Conservation (phyloP, 2,797 vertebrate genomes). For the Mus spretus region DNA sequence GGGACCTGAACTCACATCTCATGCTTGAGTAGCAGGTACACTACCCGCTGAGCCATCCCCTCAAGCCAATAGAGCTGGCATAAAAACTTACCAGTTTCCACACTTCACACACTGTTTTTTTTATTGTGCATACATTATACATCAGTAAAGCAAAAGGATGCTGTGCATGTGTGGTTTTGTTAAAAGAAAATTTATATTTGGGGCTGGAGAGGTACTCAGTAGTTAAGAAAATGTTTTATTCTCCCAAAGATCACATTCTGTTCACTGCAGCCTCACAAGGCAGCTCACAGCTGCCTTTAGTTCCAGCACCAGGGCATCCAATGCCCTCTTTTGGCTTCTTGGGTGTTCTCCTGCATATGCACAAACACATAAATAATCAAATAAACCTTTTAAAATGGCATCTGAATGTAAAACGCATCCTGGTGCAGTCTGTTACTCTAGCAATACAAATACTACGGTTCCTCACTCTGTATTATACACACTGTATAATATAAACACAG, state of each 20-base stretch:
- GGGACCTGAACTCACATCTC: neutral
- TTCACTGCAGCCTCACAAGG: too few relatives aligned
- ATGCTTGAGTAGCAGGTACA: neutral
- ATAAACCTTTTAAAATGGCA: neutral
- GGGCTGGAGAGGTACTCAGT: neutral
- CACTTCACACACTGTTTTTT: neutral
- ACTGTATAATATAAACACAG: neutral
- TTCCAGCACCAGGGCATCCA: neutral
- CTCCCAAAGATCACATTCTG: neutral
- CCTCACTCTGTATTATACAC: neutral
- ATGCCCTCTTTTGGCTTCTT: neutral
- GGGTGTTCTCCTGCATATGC: neutral
- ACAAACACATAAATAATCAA: neutral
- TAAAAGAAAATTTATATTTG: constrained; percentile 12
- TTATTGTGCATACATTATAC: neutral
- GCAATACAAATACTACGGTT: neutral
- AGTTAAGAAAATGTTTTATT: neutral
- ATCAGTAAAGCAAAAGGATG: constrained; percentile 15
- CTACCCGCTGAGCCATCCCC: neutral
- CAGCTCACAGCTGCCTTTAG: neutral
- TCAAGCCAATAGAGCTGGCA: neutral
- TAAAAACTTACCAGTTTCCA: neutral
- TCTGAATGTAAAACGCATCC: constrained; percentile 26
- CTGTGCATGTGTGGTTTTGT: neutral
- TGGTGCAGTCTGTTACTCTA: neutral